phyloP scores from a whole-genome alignment of 2,888 invertebrate species.

The Eueremaeus valkanovi region DNA sequence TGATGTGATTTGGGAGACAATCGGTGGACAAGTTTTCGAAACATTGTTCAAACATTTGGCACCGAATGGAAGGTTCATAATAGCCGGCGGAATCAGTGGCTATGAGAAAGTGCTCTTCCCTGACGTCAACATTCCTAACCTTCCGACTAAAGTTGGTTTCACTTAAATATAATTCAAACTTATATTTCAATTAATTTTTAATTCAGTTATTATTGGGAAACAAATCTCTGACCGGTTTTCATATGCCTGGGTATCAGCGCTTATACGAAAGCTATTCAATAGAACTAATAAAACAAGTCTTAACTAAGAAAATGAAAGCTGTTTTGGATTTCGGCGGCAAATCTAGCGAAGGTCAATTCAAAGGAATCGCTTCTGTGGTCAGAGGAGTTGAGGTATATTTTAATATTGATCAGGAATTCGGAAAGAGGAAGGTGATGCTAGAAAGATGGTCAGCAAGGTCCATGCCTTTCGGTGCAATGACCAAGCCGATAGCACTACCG shows the following conservation, averaged over 20 bases:
- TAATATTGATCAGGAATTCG: neutral
- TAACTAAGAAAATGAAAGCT: conserved; percentile 36
- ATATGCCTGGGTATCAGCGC: conserved; percentile 28
- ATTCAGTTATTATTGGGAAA: conserved; percentile 40
- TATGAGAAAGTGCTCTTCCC: conserved; percentile 48
- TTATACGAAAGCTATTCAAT: conserved; percentile 42
- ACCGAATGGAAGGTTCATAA: conserved; percentile 50
- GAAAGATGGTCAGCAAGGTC: too few relatives aligned
- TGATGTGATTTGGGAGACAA: conserved; percentile 47
- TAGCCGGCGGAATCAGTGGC: conserved; percentile 52
- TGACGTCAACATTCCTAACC: neutral
- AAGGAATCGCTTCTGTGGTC: conserved; percentile 43
- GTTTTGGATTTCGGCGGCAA: conserved; percentile 41
- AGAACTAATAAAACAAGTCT: conserved; percentile 33
- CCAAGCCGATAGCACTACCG: too few relatives aligned
- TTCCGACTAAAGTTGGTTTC: neutral
- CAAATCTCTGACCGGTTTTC: conserved; percentile 42
- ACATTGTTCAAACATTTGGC: conserved; percentile 48
- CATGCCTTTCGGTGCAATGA: too few relatives aligned
- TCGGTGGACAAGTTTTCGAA: conserved; percentile 44
- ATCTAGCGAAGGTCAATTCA: conserved; percentile 39
- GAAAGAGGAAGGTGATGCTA: neutral
- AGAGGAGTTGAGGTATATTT: conserved; percentile 41
- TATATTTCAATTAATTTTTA: neutral
- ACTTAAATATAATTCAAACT: neutral